phyloP scores from a whole-genome alignment of 2,113 vertebrate species.

The Diadophis punctatus region DNA sequence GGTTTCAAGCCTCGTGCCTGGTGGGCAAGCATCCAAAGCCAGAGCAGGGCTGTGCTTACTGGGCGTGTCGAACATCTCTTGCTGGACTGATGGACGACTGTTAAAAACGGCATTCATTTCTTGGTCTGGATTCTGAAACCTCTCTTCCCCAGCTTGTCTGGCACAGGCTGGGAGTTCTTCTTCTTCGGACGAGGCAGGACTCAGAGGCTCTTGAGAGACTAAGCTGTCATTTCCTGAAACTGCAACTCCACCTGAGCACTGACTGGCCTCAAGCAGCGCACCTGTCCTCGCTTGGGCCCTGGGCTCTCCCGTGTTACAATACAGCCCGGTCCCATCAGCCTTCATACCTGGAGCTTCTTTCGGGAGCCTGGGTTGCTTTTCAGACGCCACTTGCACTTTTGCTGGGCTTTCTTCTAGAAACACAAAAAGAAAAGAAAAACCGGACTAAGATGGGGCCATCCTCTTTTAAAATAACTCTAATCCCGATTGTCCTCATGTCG shows the following conservation, averaged over 20 bases:
- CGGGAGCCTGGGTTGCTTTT: constrained; percentile 55
- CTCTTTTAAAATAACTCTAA: not conserved
- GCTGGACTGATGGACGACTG: constrained; percentile 46
- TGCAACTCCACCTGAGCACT: constrained; percentile 43
- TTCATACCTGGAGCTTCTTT: constrained; percentile 69
- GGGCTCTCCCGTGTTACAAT: constrained; percentile 55
- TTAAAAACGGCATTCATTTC: constrained; percentile 41
- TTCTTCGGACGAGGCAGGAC: constrained; percentile 37
- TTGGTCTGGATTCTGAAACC: constrained; percentile 33
- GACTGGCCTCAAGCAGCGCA: constrained; percentile 42
- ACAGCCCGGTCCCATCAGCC: constrained; percentile 57
- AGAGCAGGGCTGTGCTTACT: not conserved
- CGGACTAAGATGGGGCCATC: constrained; percentile 2
- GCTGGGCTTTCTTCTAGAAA: constrained; percentile 57
- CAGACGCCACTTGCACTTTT: constrained; percentile 61
- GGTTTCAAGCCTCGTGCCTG: constrained; percentile 34
- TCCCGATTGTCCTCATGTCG: not conserved
- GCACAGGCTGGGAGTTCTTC: constrained; percentile 40
- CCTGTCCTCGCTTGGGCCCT: constrained; percentile 51
- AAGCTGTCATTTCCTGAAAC: constrained; percentile 55
- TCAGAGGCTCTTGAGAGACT: constrained; percentile 52
- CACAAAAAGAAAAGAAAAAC: constrained; percentile 27
- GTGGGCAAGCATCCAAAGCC: not conserved
- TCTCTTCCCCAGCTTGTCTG: constrained; percentile 41
- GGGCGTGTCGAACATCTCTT: constrained; percentile 32